A percentile compares a stretch with the other conserved stretches of the same genome.
Conservation (phyloP, 2,797 vertebrate genomes). For the Mareca penelope region DNA sequence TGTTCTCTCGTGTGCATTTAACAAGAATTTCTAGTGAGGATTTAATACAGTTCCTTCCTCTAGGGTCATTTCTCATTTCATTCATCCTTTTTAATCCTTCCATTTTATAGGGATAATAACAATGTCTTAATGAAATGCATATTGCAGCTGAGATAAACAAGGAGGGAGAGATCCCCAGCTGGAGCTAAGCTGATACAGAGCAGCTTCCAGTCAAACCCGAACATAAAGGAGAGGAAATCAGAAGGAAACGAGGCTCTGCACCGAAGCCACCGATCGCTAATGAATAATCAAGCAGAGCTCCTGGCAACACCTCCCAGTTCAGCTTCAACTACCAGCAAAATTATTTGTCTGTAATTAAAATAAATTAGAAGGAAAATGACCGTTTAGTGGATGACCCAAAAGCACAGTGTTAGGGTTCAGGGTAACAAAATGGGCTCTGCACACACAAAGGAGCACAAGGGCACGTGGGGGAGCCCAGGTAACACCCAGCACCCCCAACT, state of each 20-base stretch:
- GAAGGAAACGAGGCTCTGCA: background rate
- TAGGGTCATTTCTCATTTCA: conserved; percentile 14
- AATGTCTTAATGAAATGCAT: conserved; percentile 35
- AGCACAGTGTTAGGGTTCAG: background rate
- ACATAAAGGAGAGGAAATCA: background rate
- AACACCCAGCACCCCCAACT: background rate
- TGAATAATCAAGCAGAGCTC: background rate
- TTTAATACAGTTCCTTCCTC: conserved; percentile 29
- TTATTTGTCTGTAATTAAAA: conserved; percentile 1
- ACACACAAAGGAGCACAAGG: background rate
- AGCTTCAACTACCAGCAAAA: background rate
- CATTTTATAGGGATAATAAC: background rate
- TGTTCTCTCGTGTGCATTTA: background rate
- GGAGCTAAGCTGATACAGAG: conserved; percentile 21
- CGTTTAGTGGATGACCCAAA: background rate
- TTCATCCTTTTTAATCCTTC: conserved; percentile 46
- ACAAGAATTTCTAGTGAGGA: background rate
- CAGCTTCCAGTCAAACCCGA: conserved; percentile 9
- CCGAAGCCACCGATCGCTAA: background rate
- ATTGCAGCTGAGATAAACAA: conserved; percentile 47
- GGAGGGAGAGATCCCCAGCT: conserved; percentile 14
- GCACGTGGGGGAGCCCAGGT: background rate
- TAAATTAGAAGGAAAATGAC: background rate
- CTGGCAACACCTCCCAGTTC: background rate
- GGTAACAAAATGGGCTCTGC: background rate